Evolutionary conservation across 2,113 vertebrate genomes (phyloP).

Genomic region (Solea senegalensis): DNA sequence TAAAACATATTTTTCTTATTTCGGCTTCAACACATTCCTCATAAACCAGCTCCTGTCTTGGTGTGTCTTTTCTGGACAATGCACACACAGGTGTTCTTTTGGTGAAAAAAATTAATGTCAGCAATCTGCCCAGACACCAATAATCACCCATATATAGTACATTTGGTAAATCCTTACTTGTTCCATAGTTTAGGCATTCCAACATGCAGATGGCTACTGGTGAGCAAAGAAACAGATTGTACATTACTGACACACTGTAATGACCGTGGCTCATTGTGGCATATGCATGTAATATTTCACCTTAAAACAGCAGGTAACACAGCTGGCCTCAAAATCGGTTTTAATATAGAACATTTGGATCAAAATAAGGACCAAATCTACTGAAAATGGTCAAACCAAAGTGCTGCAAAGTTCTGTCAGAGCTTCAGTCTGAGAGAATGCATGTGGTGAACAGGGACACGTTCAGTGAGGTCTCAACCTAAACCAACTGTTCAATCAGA

Average conservation of each 20-base stretch:
- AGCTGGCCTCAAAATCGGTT: not conserved
- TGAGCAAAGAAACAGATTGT: constrained; percentile 11
- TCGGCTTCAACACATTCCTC: constrained; percentile 21
- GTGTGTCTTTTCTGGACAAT: not conserved
- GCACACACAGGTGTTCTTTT: not conserved
- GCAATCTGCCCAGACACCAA: constrained; percentile 4
- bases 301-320: too few relatives aligned
- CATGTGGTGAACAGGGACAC: constrained; percentile 20
- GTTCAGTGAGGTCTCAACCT: constrained; percentile 28
- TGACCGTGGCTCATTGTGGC: not conserved
- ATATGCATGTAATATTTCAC: too few relatives aligned
- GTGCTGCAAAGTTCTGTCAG: not conserved
- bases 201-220: constrained; percentile 38
- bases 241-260: not conserved
- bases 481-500: constrained; percentile 32
- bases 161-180: constrained; percentile 35
- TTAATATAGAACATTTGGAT: not conserved
- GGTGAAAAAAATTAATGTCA: not conserved
- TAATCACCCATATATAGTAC: constrained; percentile 17
- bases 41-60: constrained; percentile 6
- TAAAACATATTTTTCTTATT: not conserved
- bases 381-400: not conserved
- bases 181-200: constrained; percentile 25
- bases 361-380: not conserved
- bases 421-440: constrained; percentile 16